Evolutionary conservation across 2,888 invertebrate genomes (phyloP), one percentile per base, ranked within the genome.

Genomic region (Heliconius sara): DNA sequence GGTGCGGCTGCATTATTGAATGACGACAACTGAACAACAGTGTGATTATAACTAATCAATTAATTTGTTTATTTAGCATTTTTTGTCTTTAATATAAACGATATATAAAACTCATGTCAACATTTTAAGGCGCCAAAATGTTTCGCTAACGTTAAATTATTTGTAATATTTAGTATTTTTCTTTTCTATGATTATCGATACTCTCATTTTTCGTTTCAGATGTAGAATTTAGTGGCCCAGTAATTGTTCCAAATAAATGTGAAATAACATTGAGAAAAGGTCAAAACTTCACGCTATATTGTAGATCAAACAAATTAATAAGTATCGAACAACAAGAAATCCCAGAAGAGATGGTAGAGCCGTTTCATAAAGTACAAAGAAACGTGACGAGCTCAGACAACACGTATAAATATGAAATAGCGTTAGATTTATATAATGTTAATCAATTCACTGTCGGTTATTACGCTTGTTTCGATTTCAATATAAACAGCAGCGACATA

Each of bases 401-500:
- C 47, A 87, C 88, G 66, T 90, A 91, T 83, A 86, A 89, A 79
- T 96, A 91, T 85, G 94, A 95, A 83, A 89, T 93, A 71, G 89
- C 89, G 77, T 88, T 97, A 57, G 89, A 94, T 66, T 84, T 96
- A 43, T 86, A 84, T 71, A 90, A 95, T 75, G 93, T 96, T 5
- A 90, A 92, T 70, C 91, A 91, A 25, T 89, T 89, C 30, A 89
- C 95, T 76, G 95, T 96, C 78, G 96, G 96, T 72, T 96, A 94
- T 86, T 96, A 96, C 84, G 96, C 95, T 82, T 96, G 96, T 85
- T 91, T 93, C 76, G 95, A 96, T 84, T 86, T 89, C 70, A 85
- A 87, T 13, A 83, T 95, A 27, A 91, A 95, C 82, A 85, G 87
- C 77, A 84, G 83, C 30, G 85, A 86, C 60, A 85, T 91, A 80